phyloP scores from a whole-genome alignment of 2,888 invertebrate genomes.

The Alcis repandata region DNA sequence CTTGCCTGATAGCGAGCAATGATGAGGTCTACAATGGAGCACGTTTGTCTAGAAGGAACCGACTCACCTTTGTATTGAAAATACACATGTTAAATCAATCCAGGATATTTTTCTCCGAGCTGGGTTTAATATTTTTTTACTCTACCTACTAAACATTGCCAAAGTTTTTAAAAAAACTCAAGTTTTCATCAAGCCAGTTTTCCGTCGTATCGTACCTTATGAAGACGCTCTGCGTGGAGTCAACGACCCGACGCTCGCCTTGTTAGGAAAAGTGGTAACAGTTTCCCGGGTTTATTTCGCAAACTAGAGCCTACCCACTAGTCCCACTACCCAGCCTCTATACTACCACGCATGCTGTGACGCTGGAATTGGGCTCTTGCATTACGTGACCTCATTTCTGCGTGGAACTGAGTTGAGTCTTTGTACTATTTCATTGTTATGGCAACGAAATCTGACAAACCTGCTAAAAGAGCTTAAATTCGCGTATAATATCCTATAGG shows the following conservation, averaged over 20 bases:
- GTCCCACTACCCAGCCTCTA: not conserved
- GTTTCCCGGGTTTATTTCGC: constrained; percentile 50
- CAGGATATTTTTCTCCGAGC: no score
- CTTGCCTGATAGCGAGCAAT: no score
- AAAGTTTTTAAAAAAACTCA: not conserved
- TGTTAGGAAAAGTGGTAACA: constrained; percentile 65
- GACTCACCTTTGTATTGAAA: no score
- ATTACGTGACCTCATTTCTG: constrained; percentile 25
- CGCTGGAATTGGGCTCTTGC: constrained; percentile 46
- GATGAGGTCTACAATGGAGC: no score
- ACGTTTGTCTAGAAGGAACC: no score
- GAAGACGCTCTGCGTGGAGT: constrained; percentile 53
- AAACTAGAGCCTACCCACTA: constrained; percentile 41
- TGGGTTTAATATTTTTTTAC: no score
- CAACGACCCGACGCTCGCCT: constrained; percentile 60
- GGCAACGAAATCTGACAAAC: not conserved
- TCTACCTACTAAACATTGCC: no score
- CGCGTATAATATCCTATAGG: no score
- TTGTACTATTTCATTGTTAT: not conserved
- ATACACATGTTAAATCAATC: no score
- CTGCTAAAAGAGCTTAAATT: no score
- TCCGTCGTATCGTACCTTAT: constrained; percentile 50
- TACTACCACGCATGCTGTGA: constrained; percentile 34
- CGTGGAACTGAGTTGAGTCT: not conserved
- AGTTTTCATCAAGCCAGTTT: not conserved